Base-by-base conservation (phyloP, 2,113 vertebrate species). In the Lethenteron reissneri region DNA sequence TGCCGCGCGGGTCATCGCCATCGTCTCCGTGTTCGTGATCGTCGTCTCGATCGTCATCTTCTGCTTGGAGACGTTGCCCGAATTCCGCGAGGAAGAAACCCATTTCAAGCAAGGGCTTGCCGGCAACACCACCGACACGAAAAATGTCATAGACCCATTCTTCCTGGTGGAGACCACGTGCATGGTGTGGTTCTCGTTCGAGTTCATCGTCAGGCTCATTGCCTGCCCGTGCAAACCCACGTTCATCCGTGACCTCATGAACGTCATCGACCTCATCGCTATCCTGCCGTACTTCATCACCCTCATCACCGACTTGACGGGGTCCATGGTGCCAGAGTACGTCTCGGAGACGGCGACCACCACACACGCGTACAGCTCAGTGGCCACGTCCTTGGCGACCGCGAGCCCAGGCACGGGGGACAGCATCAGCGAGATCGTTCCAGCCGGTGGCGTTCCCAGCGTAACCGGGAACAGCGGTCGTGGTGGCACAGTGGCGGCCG, bases 1-100 rank as follows among this genome's bases (percentile, higher is more conserved):
- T 4, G 87, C 94, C 1, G 92, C 94, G 15, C 80, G 94, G 78
- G 92, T 88, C 69, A 99, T 97, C 4, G 92, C 94, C 57, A 95
- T 99, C 0, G 92, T 99, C 71, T 97, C 92, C 0, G 92, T 99
- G 70, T 80, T 99, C 76, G 94, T 99, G 72, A 99, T 99, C 56
- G 81, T 99, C 70, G 97, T 99, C 78, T 99, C 94, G 75, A 99
- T 99, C 0, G 88, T 97, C 76, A 97, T 97, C 73, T 97, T 97
- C 79, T 19, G 92, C 78, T 78, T 97, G 81, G 92, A 95, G 79
- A 97, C 92, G 74, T 80, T 92, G 80, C 92, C 92, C 15, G 92
- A 92, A 81, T 95, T 94, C 78, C 82, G 88, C 83, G 92, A 95
- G 70, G 90, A 95, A 70, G 87, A 89, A 75, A 87, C 92, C 41